These are phyloP conservation scores for Ostrea denselamellosa DNA, from an alignment of 1,140 invertebrate species.

Conservation along the genomic window DNA sequence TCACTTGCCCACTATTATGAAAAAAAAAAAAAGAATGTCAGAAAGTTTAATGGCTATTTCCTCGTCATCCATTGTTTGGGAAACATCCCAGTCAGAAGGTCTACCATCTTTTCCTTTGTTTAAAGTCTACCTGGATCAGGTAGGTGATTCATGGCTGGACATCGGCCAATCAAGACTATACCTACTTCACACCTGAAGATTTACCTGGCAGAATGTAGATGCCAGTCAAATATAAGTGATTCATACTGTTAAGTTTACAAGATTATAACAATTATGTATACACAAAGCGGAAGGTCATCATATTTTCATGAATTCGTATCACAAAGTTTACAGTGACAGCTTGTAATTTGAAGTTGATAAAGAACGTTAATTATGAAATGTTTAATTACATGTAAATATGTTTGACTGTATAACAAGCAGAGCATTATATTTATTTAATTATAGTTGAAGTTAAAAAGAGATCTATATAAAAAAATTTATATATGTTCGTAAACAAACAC, in stretches of 20 bases:
- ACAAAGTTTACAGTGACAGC: neutral
- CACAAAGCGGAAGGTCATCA: neutral
- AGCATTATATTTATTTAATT: neutral
- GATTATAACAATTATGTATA: neutral
- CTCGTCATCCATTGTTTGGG: conserved; percentile 9
- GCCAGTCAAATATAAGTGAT: neutral
- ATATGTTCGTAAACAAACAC: no score
- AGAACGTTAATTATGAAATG: neutral
- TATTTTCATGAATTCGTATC: neutral
- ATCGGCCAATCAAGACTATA: conserved; percentile 7
- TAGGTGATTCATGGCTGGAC: conserved; percentile 4
- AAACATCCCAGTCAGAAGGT: neutral
- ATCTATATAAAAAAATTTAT: no score
- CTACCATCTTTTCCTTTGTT: neutral
- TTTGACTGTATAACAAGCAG: no score
- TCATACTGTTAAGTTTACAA: neutral
- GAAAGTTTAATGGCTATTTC: neutral
- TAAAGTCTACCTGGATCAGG: neutral
- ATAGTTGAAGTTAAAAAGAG: neutral
- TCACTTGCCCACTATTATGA: neutral
- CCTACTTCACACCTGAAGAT: conserved; percentile 6
- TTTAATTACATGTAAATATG: neutral
- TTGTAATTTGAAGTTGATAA: conserved; percentile 11
- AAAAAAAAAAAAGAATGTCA: no score
- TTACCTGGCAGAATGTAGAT: neutral